phyloP scores from a whole-genome alignment of 2,888 invertebrate species.

The Agelastica alni region DNA sequence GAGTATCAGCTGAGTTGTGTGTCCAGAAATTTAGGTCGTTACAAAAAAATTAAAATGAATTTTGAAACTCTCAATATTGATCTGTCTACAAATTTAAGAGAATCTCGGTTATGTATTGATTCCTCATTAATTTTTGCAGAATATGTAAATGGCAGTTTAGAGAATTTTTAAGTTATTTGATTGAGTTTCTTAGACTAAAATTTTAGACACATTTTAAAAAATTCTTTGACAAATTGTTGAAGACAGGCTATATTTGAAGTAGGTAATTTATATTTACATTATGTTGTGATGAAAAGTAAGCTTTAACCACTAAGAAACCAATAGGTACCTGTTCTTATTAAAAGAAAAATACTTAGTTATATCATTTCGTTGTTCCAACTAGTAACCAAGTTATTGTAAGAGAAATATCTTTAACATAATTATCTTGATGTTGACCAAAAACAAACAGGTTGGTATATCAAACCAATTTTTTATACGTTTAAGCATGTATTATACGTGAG shows the following conservation, averaged over 20 bases:
- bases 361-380: too few relatives aligned
- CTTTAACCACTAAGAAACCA: too few relatives aligned
- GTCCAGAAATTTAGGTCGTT: not conserved
- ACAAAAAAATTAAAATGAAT: not conserved
- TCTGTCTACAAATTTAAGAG: not conserved
- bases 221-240: too few relatives aligned
- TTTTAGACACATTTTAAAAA: not conserved
- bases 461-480: too few relatives aligned
- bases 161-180: not conserved
- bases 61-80: conserved; percentile 1
- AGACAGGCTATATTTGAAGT: not conserved
- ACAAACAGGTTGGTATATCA: too few relatives aligned
- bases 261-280: not conserved
- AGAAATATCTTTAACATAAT: too few relatives aligned
- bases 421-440: too few relatives aligned
- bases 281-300: too few relatives aligned
- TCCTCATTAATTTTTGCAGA: not conserved
- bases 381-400: too few relatives aligned
- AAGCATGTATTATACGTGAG: too few relatives aligned
- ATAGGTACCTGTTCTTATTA: too few relatives aligned
- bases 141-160: not conserved
- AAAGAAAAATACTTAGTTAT: too few relatives aligned
- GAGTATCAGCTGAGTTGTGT: conserved; percentile 12
- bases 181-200: not conserved
- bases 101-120: conserved; percentile 4